Evolutionary conservation across 2,888 invertebrate species (phyloP).

Genomic region (Lutraria lutraria): DNA sequence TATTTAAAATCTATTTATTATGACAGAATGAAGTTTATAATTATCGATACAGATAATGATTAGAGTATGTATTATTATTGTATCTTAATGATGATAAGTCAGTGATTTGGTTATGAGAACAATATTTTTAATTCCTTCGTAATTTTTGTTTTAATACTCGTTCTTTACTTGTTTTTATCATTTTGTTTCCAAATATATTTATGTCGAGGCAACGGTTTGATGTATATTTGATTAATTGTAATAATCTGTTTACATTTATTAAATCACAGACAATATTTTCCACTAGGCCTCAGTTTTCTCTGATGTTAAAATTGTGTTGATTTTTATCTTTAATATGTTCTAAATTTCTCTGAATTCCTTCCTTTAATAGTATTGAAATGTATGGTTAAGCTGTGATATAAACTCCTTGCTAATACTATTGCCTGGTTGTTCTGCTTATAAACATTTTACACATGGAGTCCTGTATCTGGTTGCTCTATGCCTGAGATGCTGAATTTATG

Average conservation of each 20-base stretch:
- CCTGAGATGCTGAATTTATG: neutral
- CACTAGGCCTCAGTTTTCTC: neutral
- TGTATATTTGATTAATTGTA: neutral
- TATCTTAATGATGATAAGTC: neutral
- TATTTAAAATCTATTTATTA: slow-evolving; percentile 59
- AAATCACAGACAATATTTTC: neutral
- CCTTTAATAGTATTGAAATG: neutral
- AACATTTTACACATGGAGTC: neutral
- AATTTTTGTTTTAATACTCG: neutral
- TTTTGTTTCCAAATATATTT: neutral
- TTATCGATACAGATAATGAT: neutral
- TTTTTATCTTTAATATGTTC: neutral
- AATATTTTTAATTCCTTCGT: neutral
- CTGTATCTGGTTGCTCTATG: neutral
- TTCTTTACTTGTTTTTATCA: neutral
- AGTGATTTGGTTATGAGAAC: neutral
- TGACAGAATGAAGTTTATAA: neutral
- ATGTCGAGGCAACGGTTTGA: neutral
- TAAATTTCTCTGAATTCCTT: too few relatives aligned
- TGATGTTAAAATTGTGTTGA: neutral
- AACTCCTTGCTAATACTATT: neutral
- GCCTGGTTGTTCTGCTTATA: neutral
- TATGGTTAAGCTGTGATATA: neutral
- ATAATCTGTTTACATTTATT: neutral
- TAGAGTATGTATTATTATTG: neutral